These are phyloP conservation scores for Ligdia adustata DNA, from an alignment of 2,888 invertebrate genomes.

Conservation along the genomic window DNA sequence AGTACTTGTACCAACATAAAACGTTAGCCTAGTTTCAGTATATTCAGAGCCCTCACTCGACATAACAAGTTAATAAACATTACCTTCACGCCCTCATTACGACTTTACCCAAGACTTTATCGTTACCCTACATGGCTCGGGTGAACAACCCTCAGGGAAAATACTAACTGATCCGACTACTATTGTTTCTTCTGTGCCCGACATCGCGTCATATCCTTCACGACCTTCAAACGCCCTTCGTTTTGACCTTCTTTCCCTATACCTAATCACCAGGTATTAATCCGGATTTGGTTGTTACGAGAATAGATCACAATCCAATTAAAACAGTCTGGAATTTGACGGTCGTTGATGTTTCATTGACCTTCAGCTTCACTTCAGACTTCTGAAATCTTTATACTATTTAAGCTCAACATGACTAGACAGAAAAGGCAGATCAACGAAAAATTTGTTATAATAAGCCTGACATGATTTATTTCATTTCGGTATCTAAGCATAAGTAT, in stretches of 20 bases:
- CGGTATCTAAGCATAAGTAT: too few relatives aligned
- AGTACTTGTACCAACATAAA: not conserved
- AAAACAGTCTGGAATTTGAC: conserved; percentile 11
- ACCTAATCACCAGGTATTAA: conserved; percentile 15
- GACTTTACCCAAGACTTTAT: conserved; percentile 6
- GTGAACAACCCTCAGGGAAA: conserved; percentile 43
- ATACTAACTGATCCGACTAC: conserved; percentile 50
- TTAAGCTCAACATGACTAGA: too few relatives aligned
- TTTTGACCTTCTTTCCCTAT: conserved; percentile 27
- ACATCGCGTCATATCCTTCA: conserved; percentile 39
- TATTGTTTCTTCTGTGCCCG: too few relatives aligned
- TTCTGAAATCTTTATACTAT: too few relatives aligned
- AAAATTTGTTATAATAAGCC: too few relatives aligned
- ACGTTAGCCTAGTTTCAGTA: not conserved
- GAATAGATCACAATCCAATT: conserved; percentile 17
- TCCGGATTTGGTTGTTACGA: conserved; percentile 9
- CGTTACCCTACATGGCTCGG: conserved; percentile 21
- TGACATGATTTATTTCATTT: too few relatives aligned
- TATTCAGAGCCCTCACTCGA: conserved; percentile 2
- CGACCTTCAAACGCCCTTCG: conserved; percentile 58
- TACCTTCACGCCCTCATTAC: conserved; percentile 9
- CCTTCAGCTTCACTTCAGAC: conserved; percentile 6
- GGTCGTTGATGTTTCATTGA: conserved; percentile 20
- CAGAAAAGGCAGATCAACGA: conserved; percentile 6
- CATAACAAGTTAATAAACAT: conserved; percentile 10